A percentile compares a stretch with the other conserved stretches of the same genome.
Conservation (phyloP, 2,113 vertebrate species). For the Hucho hucho region DNA sequence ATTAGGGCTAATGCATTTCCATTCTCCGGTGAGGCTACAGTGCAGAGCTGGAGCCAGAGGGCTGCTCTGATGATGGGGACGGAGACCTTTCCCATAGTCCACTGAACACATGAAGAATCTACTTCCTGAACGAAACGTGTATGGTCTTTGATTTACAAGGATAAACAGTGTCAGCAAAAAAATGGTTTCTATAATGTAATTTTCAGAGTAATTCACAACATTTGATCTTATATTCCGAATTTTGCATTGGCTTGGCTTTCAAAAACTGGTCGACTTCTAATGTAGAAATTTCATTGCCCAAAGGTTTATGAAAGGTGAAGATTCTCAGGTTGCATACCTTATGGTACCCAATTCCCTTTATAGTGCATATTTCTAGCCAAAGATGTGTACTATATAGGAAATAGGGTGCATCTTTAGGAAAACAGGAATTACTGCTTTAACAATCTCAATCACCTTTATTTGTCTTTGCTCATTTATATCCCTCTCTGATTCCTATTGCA, state of each 20-base stretch:
- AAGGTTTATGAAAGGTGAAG: too few relatives aligned
- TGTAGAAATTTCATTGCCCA: too few relatives aligned
- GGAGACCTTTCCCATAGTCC: slow-evolving; percentile 38
- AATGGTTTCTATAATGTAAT: too few relatives aligned
- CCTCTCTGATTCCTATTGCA: not conserved
- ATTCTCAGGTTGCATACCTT: too few relatives aligned
- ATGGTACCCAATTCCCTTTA: too few relatives aligned
- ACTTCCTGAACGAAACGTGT: not conserved
- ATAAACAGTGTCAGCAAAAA: not conserved
- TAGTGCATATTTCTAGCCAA: not conserved
- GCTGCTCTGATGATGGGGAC: slow-evolving; percentile 25
- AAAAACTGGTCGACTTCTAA: too few relatives aligned
- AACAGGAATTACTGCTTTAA: too few relatives aligned
- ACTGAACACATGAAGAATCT: slow-evolving; percentile 1
- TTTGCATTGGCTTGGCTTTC: too few relatives aligned
- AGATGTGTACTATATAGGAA: too few relatives aligned
- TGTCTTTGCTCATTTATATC: not conserved
- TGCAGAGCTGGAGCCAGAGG: slow-evolving; percentile 42
- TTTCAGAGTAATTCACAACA: too few relatives aligned
- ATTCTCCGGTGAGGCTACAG: slow-evolving; percentile 33
- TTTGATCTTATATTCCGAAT: too few relatives aligned
- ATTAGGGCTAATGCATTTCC: slow-evolving; percentile 58
- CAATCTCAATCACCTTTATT: not conserved
- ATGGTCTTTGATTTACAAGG: not conserved
- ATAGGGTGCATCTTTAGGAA: too few relatives aligned